A percentile compares a stretch with the other conserved stretches of the same genome.
Conservation (phyloP, 2,797 vertebrate species). For the Loriculus beryllinus region DNA sequence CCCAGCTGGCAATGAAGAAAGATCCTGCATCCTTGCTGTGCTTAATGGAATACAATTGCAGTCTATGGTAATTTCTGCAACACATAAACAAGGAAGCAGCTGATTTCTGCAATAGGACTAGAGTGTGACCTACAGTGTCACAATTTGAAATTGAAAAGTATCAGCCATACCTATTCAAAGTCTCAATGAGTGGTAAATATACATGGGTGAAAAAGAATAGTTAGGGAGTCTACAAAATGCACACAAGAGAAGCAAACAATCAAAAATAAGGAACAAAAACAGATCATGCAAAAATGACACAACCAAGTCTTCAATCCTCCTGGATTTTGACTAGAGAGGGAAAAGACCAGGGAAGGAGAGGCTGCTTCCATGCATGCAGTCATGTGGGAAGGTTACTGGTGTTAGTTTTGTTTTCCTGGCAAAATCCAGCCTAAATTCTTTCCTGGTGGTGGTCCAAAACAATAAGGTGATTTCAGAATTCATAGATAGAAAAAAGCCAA, state of each 20-base stretch:
- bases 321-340: conserved; percentile 48
- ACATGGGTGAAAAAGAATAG: not conserved
- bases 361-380: conserved; percentile 74
- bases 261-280: not conserved
- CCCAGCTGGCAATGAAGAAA: not conserved
- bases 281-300: conserved; percentile 74
- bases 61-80: not conserved
- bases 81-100: not conserved
- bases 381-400: conserved; percentile 70
- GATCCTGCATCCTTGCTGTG: not conserved
- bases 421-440: conserved; percentile 18
- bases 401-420: conserved; percentile 68
- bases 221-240: not conserved
- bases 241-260: not conserved
- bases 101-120: conserved; percentile 18
- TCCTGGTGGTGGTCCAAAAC: not conserved
- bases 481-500: not conserved
- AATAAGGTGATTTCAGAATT: not conserved
- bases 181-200: not conserved
- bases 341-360: not conserved
- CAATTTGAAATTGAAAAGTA: not conserved
- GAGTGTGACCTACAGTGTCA: not conserved
- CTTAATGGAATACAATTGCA: not conserved
- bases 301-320: conserved; percentile 17
- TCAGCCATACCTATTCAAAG: not conserved